Percentiles rank a stretch among this genome's conserved stretches.
Evolutionary conservation across 2,113 vertebrate species (phyloP).

Genomic region (Sturnira hondurensis): DNA sequence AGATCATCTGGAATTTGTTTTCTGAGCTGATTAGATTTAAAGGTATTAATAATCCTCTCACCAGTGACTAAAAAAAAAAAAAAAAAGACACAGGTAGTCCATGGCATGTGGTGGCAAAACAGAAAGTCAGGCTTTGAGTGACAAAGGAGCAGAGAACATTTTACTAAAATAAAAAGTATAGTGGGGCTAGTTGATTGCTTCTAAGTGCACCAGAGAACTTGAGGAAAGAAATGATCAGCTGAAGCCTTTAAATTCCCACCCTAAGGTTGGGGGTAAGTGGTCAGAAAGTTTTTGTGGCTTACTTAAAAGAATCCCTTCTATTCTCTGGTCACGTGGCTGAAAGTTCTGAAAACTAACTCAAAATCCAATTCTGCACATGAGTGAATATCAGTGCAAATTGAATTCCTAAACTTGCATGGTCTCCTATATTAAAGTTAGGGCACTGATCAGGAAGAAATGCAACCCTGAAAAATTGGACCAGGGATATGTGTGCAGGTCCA

Average conservation of each 20-base stretch:
- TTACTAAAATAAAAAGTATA: background rate
- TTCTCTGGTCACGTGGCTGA: background rate
- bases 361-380: background rate
- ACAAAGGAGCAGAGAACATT: background rate
- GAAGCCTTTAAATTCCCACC: background rate
- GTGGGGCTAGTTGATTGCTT: background rate
- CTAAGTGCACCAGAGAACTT: background rate
- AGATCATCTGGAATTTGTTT: background rate
- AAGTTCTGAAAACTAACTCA: constrained; percentile 13
- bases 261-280: background rate
- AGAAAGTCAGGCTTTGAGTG: background rate
- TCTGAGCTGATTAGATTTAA: background rate
- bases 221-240: background rate
- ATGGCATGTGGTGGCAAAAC: background rate
- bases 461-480: background rate
- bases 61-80: background rate
- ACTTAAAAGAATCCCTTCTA: background rate
- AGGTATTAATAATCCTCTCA: background rate
- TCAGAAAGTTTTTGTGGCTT: background rate
- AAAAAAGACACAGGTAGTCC: background rate
- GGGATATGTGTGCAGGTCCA: background rate
- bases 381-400: background rate
- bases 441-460: background rate
- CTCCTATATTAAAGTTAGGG: background rate
- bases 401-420: background rate